Conservation (phyloP, 2,888 invertebrate species). For the Microplitis deprimator region DNA sequence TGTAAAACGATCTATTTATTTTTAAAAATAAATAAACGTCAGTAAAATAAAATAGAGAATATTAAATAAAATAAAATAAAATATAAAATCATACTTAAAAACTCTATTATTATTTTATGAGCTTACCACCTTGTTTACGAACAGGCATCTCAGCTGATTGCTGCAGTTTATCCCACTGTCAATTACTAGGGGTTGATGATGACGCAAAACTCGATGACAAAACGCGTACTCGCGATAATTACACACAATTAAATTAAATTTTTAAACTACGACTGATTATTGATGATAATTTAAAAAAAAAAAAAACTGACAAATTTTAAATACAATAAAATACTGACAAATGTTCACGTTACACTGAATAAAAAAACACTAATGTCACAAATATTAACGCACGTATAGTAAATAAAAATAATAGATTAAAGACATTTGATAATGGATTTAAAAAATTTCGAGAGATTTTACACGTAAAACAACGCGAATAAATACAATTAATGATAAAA, state of each 20-base stretch:
- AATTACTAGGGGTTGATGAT: constrained; percentile 7
- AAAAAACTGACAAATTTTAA: neutral
- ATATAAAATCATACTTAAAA: constrained; percentile 32
- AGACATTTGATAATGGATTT: neutral
- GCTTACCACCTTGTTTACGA: constrained; percentile 81
- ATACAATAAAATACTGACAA: neutral
- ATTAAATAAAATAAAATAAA: constrained; percentile 36
- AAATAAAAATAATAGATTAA: neutral
- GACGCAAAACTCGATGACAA: constrained; percentile 30
- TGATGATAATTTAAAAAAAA: neutral
- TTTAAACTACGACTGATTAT: neutral
- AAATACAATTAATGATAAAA: constrained; percentile 61
- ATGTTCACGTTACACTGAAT: neutral
- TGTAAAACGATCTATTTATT: too few relatives aligned
- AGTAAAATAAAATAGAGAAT: constrained; percentile 23
- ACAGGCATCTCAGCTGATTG: constrained; percentile 76
- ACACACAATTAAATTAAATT: neutral
- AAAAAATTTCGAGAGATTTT: neutral
- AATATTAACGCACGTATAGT: neutral
- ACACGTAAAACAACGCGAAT: constrained; percentile 52
- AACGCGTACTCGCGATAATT: neutral
- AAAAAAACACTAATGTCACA: constrained; percentile 8
- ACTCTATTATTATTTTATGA: constrained; percentile 46
- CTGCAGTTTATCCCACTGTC: constrained; percentile 22
- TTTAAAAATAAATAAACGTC: neutral